Evolutionary conservation across 2,888 invertebrate genomes (phyloP), one percentile per base, ranked within the genome.

Genomic region (Brenthis daphne): DNA sequence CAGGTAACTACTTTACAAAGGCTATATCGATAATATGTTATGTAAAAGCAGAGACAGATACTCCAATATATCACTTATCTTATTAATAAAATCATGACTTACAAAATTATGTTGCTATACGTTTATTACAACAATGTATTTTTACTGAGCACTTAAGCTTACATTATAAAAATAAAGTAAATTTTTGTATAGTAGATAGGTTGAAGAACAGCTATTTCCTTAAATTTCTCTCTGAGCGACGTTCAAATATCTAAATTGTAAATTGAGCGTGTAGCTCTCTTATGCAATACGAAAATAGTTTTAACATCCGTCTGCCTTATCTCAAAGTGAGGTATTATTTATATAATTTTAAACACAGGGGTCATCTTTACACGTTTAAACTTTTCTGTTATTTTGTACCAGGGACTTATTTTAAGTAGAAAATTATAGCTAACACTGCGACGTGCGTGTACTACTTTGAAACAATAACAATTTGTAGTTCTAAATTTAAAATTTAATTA

Each of bases 211-310:
- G 63, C 63, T 53, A 63, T 63, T 63, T 63, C 53, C 63, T 63
- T 63, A 63, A 63, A 63, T 53, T 53, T 53, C 63, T 63, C 51
- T 63, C 63, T 53, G 63, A 63, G 63, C 63, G 63, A 53, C 63
- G 63, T 63, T 63, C 63, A 63, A 63, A 63, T 63, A 63, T 63
- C 63, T 63, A 63, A 63, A 63, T 63, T 63, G 63, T 63, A 63
- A 63, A 63, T 63, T 63, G 63, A 63, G 53, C 63, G 63, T 63
- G 37, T 63, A 63, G 51, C 63, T 63, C 63, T 63, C 63, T 63
- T 63, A 63, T 63, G 53, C 63, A 53, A 63, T 53, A 63, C 63
- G 63, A 63, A 63, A 63, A 63, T 63, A 63, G 63, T 53, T 63
- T 63, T 53, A 63, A 63, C 63, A 63, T 63, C 63, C 53, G 63